These are phyloP conservation scores for Sapayoa aenigma DNA, from an alignment of 2,113 vertebrate species.

Conservation along the genomic window DNA sequence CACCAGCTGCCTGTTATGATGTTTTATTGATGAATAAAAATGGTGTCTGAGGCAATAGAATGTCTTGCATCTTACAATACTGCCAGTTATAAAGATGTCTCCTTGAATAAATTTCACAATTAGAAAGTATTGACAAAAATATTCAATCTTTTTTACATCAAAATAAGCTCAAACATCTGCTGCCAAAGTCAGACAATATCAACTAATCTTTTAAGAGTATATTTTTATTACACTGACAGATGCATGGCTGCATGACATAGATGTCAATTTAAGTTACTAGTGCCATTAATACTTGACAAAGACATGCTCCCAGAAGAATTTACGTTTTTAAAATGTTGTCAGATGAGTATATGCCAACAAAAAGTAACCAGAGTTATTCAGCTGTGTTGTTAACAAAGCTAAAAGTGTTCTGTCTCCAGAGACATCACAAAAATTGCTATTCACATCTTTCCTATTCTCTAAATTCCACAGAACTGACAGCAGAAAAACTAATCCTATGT, in stretches of 20 bases:
- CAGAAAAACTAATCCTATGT: background rate
- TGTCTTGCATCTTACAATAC: slow-evolving; percentile 8
- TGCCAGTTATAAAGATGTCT: slow-evolving; percentile 54
- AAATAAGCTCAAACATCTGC: slow-evolving; percentile 63
- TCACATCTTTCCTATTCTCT: background rate
- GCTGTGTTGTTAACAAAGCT: slow-evolving; percentile 38
- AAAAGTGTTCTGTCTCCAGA: slow-evolving; percentile 47
- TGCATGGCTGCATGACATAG: slow-evolving; percentile 61
- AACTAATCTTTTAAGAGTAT: slow-evolving; percentile 53
- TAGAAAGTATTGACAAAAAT: slow-evolving; percentile 65
- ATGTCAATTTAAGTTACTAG: slow-evolving; percentile 67
- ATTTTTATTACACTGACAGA: slow-evolving; percentile 66
- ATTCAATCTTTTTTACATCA: slow-evolving; percentile 63
- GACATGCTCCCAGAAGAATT: slow-evolving; percentile 56
- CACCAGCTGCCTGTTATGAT: slow-evolving; percentile 51
- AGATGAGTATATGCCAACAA: slow-evolving; percentile 34
- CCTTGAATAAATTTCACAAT: slow-evolving; percentile 64
- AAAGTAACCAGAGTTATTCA: slow-evolving; percentile 31
- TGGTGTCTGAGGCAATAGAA: slow-evolving; percentile 48
- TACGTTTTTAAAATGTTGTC: slow-evolving; percentile 50
- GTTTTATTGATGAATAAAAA: slow-evolving; percentile 71
- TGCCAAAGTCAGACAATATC: slow-evolving; percentile 51
- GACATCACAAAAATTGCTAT: slow-evolving; percentile 4
- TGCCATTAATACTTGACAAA: slow-evolving; percentile 63
- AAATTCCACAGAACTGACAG: background rate